Percentiles rank a stretch among this genome's conserved stretches.
Conservation (phyloP, 2,797 vertebrate genomes). For the Chrosomus eos region DNA sequence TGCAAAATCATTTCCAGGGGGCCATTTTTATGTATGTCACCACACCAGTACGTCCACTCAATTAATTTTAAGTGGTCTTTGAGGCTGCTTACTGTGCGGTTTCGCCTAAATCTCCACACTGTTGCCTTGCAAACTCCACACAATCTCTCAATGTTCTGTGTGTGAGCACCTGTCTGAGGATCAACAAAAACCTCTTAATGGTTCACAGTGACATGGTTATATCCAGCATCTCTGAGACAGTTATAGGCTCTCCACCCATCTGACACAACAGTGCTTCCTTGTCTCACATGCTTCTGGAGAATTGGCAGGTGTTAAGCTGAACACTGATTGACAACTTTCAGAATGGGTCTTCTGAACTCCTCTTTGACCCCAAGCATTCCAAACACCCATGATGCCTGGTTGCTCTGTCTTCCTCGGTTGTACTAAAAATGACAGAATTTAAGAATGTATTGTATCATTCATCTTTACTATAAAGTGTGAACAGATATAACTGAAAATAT, state of each 20-base stretch:
- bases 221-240: conserved; percentile 48
- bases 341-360: not conserved
- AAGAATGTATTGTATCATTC: not conserved
- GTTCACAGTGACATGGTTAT: conserved; percentile 55
- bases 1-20: conserved; percentile 51
- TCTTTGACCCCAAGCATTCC: conserved; percentile 18
- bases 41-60: conserved; percentile 52
- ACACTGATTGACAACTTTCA: not conserved
- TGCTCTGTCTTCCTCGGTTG: conserved; percentile 38
- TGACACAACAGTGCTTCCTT: not conserved
- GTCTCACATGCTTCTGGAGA: not conserved
- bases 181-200: conserved; percentile 46
- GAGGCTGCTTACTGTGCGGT: conserved; percentile 44
- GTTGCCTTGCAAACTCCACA: conserved; percentile 49
- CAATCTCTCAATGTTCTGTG: conserved; percentile 46
- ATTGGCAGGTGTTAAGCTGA: not conserved
- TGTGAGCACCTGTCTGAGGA: conserved; percentile 52
- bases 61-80: conserved; percentile 54
- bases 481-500: not conserved
- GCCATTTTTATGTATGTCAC: conserved; percentile 45
- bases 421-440: not conserved
- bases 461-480: not conserved
- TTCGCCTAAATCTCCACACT: conserved; percentile 49
- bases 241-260: conserved; percentile 45
- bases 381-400: conserved; percentile 36